Evolutionary conservation across 2,888 invertebrate species (phyloP).

Genomic region (Hartigia nigra): DNA sequence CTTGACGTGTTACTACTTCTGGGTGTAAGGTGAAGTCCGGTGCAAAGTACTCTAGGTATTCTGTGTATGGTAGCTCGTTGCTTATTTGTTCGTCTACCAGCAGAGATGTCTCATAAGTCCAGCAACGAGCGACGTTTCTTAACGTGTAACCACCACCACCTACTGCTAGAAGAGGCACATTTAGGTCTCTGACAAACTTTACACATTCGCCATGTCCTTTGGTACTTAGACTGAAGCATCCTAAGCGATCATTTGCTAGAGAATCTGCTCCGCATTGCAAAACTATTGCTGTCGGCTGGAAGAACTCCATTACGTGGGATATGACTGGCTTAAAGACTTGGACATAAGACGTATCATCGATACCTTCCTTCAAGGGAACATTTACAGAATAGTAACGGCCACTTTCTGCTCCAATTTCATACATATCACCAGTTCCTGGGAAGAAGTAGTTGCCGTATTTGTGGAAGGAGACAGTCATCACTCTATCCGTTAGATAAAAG

Average conservation of each 20-base stretch:
- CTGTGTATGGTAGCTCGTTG: constrained; percentile 94
- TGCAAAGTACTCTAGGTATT: constrained; percentile 96
- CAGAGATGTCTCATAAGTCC: constrained; percentile 98
- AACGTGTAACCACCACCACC: constrained; percentile 90
- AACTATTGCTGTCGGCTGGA: constrained; percentile 96
- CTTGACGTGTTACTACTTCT: constrained; percentile 85
- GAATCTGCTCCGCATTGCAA: constrained; percentile 99
- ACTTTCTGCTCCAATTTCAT: constrained; percentile 95
- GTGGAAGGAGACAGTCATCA: constrained; percentile 99
- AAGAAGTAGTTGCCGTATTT: constrained; percentile 99
- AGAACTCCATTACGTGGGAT: constrained; percentile 94
- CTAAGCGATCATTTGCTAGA: constrained; percentile 92
- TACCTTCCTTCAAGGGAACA: constrained; percentile 97
- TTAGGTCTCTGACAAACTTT: constrained; percentile 91
- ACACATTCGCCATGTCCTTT: constrained; percentile 98
- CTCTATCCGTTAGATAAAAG: constrained; percentile 95
- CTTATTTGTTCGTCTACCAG: constrained; percentile 92
- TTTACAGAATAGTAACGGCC: constrained; percentile 98
- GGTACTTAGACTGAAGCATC: constrained; percentile 95
- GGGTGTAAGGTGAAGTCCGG: constrained; percentile 97
- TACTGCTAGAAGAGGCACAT: constrained; percentile 91
- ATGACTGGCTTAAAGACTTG: constrained; percentile 96
- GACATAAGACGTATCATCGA: constrained; percentile 92
- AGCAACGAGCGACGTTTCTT: constrained; percentile 96
- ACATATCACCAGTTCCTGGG: constrained; percentile 99